Evolutionary conservation across 1,140 invertebrate genomes (phyloP).

Genomic region (Drosophila lowei): DNA sequence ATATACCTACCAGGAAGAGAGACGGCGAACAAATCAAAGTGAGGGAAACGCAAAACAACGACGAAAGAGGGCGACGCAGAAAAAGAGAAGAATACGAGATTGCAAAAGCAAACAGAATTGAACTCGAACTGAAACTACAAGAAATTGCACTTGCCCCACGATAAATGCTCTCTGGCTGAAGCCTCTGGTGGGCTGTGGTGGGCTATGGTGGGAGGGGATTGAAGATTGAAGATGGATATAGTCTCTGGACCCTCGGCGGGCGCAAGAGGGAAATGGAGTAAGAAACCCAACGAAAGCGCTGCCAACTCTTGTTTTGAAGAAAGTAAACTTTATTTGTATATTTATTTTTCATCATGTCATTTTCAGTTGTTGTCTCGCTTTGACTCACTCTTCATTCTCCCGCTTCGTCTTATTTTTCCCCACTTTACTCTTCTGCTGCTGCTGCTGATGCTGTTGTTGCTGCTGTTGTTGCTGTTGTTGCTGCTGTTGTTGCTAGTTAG

Average conservation of each 20-base stretch:
- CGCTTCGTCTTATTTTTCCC: neutral
- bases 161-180: slow-evolving; percentile 70
- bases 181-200: slow-evolving; percentile 4
- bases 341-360: slow-evolving; percentile 76
- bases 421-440: neutral
- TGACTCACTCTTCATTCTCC: slow-evolving; percentile 2
- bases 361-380: slow-evolving; percentile 51
- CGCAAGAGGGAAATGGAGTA: slow-evolving; percentile 3
- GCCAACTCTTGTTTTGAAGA: slow-evolving; percentile 3
- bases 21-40: slow-evolving; percentile 28
- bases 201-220: no score
- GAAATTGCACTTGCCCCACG: slow-evolving; percentile 76
- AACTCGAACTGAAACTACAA: slow-evolving; percentile 61
- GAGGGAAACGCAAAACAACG: slow-evolving; percentile 33
- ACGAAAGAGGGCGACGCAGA: slow-evolving; percentile 1
- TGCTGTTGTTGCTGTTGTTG: slow-evolving; percentile 7
- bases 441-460: slow-evolving; percentile 13
- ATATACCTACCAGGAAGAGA: neutral
- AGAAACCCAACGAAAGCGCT: no score
- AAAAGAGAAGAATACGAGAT: slow-evolving; percentile 17
- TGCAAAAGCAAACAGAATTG: slow-evolving; percentile 63
- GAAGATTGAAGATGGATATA: no score
- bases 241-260: slow-evolving; percentile 17
- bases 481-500: slow-evolving; percentile 49
- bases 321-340: slow-evolving; percentile 63